Evolutionary conservation across 2,888 invertebrate species (phyloP), one percentile per base, ranked within the genome.

Genomic region (Erebia palarica): DNA sequence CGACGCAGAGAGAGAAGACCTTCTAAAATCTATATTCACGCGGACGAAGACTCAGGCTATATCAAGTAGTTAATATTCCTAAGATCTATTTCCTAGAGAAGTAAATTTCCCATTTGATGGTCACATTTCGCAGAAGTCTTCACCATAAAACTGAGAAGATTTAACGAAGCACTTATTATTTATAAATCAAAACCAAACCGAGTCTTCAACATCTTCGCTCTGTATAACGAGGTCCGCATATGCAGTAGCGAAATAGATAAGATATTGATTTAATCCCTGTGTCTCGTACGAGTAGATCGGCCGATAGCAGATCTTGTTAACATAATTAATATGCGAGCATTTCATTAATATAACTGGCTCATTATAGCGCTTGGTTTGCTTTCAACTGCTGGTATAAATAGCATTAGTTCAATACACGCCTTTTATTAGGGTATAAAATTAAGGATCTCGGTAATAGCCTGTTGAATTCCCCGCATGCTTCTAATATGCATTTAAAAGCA

Each of bases 271-370:
- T 72, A 73, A 75, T 77, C 74, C 77, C 68, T 71, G 71, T 74
- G 75, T 75, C 76, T 70, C 70, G 77, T 77, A 77, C 69, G 74
- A 76, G 76, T 76, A 67, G 74, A 76, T 76, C 70, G 49, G 36
- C 65, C 71, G 77, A 77, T 77, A 77, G 16, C 51, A 68, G 75
- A 72, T 73, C 84, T 80, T 81, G 84, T 86, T 84, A 82, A 77
- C 82, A 81, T 85, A 83, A 80, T 79, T 80, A 80, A 79, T 79
- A 77, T 78, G 75, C 76, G 76, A 79, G 75, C 75, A 76, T 76
- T 78, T 77, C 77, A 79, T 75, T 72, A 71, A 74, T 74, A 77
- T 75, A 72, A 75, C 75, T 67, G 68, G 65, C 57, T 64, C 42
- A 65, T 65, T 69, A 59, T 65, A 59, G 27, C 55, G 53, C 60